A percentile compares a stretch with the other conserved stretches of the same genome.
These are phyloP conservation scores for Ormyrus nitidulus DNA, from an alignment of 2,888 invertebrate genomes.

Conservation along the genomic window DNA sequence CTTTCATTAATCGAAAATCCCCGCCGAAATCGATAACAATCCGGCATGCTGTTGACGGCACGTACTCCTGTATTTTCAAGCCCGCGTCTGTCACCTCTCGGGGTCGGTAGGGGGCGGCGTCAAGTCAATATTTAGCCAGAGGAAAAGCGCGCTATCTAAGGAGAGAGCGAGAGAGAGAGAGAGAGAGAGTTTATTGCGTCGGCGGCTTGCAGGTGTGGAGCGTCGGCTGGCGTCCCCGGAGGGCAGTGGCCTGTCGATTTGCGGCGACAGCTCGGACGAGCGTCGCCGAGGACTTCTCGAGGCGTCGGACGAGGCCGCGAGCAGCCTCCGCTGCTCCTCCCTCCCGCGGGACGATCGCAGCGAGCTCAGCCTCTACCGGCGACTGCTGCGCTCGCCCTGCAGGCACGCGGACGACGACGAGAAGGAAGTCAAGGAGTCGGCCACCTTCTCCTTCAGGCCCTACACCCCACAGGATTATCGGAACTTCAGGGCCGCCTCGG, in stretches of 20 bases:
- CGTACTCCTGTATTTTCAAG: too few species aligned
- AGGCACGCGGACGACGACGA: slow-evolving; percentile 26
- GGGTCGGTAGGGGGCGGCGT: too few species aligned
- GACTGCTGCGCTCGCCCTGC: slow-evolving; percentile 56
- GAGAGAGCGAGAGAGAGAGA: too few species aligned
- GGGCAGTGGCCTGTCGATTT: slow-evolving; percentile 66
- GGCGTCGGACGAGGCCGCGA: neutral
- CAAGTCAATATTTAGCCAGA: slow-evolving; percentile 21
- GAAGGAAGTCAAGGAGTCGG: neutral
- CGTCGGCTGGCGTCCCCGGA: slow-evolving; percentile 60
- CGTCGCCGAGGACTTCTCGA: slow-evolving; percentile 46
- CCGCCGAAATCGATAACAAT: too few species aligned
- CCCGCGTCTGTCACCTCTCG: too few species aligned
- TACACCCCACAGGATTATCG: slow-evolving; percentile 66
- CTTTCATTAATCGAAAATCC: too few species aligned
- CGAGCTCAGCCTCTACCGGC: slow-evolving; percentile 66
- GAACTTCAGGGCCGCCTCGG: neutral
- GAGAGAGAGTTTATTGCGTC: neutral
- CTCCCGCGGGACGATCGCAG: slow-evolving; percentile 65
- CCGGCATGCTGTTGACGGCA: too few species aligned
- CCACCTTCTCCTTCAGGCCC: slow-evolving; percentile 59
- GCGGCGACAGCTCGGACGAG: slow-evolving; percentile 61
- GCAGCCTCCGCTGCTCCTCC: slow-evolving; percentile 17
- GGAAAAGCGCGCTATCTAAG: neutral
- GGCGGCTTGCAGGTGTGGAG: slow-evolving; percentile 39